These are phyloP conservation scores for Sitobion miscanthi DNA, from an alignment of 1,140 invertebrate genomes.

Conservation along the genomic window DNA sequence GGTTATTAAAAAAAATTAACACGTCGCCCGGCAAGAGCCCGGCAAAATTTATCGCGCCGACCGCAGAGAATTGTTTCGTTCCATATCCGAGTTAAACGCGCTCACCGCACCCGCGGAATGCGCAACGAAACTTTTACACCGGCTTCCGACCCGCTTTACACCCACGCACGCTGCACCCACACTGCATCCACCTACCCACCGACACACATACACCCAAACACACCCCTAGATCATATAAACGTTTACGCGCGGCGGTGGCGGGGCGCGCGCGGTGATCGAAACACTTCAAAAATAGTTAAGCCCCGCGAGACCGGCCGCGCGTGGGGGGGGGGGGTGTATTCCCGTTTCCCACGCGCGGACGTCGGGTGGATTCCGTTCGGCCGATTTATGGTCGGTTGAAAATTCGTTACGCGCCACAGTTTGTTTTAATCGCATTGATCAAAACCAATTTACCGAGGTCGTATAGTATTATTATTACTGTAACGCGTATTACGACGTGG, in stretches of 20 bases:
- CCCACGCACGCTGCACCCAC: too few relatives aligned
- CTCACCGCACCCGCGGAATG: not conserved
- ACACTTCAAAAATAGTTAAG: conserved; percentile 3
- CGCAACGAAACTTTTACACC: not conserved
- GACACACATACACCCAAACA: not conserved
- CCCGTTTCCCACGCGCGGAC: not conserved
- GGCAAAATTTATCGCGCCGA: not conserved
- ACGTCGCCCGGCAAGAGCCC: not conserved
- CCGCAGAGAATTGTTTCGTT: not conserved
- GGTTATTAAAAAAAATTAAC: conserved; percentile 21
- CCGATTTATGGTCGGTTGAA: not conserved
- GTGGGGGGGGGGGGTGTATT: not conserved
- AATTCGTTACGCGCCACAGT: not conserved
- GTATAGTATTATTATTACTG: not conserved
- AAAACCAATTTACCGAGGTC: not conserved
- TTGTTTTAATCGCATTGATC: conserved; percentile 21
- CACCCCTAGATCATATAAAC: not conserved
- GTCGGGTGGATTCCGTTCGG: not conserved
- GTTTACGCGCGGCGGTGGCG: not conserved
- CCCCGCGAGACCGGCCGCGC: not conserved
- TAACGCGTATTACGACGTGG: not conserved
- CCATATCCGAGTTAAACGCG: not conserved
- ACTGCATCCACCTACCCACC: too few relatives aligned
- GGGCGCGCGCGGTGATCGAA: not conserved
- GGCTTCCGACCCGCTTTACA: not conserved